phyloP scores from a whole-genome alignment of 1,140 invertebrate genomes.

The Medauroidea extradentata region DNA sequence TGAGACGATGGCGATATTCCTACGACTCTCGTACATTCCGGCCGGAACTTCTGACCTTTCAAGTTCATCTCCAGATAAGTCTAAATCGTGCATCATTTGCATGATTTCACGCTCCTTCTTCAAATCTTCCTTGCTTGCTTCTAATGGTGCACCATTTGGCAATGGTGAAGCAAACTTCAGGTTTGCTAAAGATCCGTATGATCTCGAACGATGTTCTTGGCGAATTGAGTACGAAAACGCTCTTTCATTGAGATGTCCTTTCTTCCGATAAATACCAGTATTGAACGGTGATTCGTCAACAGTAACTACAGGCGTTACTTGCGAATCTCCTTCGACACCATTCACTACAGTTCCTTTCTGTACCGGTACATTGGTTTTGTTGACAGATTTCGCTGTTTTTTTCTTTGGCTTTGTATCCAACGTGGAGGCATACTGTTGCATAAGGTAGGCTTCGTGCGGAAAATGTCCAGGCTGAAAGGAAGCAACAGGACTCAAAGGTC shows the following conservation, averaged over 20 bases:
- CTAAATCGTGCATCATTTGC: constrained; percentile 83
- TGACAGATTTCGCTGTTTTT: constrained; percentile 22
- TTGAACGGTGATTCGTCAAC: constrained; percentile 68
- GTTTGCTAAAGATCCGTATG: constrained; percentile 84
- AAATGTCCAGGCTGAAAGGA: constrained; percentile 59
- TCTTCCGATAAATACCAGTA: constrained; percentile 82
- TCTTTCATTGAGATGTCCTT: constrained; percentile 87
- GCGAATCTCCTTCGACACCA: constrained; percentile 12
- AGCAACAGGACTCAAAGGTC: constrained; percentile 54
- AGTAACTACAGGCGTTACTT: constrained; percentile 12
- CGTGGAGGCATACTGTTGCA: constrained; percentile 55
- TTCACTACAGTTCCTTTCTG: not conserved
- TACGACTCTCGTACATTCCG: constrained; percentile 43
- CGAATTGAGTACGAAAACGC: constrained; percentile 92
- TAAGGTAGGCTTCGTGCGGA: constrained; percentile 55
- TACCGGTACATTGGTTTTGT: not conserved
- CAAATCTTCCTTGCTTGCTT: constrained; percentile 53
- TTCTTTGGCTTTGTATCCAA: constrained; percentile 36
- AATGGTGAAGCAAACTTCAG: constrained; percentile 67
- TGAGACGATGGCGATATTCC: not conserved
- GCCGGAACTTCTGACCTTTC: constrained; percentile 59
- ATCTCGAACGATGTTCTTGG: constrained; percentile 85
- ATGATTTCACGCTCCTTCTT: constrained; percentile 89
- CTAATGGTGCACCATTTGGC: constrained; percentile 25
- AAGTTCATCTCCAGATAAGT: constrained; percentile 70